phyloP scores from a whole-genome alignment of 2,797 vertebrate genomes.

The Tapera naevia region DNA sequence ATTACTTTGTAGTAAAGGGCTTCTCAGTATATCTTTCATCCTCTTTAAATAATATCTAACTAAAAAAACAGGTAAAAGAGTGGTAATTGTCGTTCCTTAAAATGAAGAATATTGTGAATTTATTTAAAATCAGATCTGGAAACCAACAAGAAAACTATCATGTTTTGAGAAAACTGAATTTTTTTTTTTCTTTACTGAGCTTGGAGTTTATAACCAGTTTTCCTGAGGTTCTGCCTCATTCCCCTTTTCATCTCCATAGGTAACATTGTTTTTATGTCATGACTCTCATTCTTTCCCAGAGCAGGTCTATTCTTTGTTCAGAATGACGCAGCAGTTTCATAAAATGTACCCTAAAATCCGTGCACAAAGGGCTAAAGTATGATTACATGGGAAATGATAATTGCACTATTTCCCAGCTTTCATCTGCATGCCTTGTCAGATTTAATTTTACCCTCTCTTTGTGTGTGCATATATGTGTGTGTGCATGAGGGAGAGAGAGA shows the following conservation, averaged over 20 bases:
- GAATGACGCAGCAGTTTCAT: background rate
- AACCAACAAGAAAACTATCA: background rate
- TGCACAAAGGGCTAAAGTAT: background rate
- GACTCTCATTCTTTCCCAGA: background rate
- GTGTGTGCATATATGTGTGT: background rate
- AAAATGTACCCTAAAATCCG: background rate
- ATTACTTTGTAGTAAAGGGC: background rate
- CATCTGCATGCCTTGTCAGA: slow-evolving; percentile 24
- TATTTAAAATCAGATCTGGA: background rate
- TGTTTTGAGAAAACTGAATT: background rate
- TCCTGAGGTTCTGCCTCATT: background rate
- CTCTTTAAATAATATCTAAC: background rate
- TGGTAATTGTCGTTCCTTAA: background rate
- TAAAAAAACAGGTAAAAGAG: background rate
- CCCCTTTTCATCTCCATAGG: background rate
- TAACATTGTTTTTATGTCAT: background rate
- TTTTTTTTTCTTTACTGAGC: background rate
- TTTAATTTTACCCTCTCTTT: background rate
- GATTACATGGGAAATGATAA: background rate
- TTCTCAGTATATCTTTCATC: background rate
- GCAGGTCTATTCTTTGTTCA: background rate
- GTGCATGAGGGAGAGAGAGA: background rate
- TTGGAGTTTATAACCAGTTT: background rate
- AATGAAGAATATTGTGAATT: background rate
- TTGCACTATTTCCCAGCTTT: slow-evolving; percentile 38